A percentile compares a stretch with the other conserved stretches of the same genome.
Evolutionary conservation across 2,113 vertebrate genomes (phyloP).

Genomic region (Thamnophis sirtalis): DNA sequence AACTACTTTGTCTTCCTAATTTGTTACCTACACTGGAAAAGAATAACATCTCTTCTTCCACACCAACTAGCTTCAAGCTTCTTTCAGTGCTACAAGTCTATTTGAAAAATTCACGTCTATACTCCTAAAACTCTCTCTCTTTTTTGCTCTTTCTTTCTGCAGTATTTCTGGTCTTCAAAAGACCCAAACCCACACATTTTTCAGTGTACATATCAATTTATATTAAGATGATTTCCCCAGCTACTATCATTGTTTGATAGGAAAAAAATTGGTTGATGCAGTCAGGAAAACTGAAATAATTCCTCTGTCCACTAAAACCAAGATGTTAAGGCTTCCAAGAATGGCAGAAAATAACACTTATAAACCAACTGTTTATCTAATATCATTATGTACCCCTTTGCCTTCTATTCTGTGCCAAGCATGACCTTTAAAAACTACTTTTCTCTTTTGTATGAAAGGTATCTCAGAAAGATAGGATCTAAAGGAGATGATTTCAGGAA

Average conservation of each 20-base stretch:
- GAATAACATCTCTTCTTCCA: neutral
- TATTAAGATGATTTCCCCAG: conserved; percentile 52
- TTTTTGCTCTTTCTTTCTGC: conserved; percentile 11
- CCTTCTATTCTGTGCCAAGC: neutral
- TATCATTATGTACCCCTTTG: conserved; percentile 41
- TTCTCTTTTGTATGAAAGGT: conserved; percentile 37
- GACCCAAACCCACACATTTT: neutral
- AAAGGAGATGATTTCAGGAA: neutral
- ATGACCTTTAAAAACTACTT: conserved; percentile 40
- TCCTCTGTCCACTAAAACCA: conserved; percentile 51
- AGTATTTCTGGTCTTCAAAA: conserved; percentile 4
- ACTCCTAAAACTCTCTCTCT: conserved; percentile 8
- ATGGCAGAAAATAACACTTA: conserved; percentile 31
- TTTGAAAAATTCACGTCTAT: neutral
- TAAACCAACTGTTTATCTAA: conserved; percentile 38
- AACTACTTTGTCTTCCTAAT: neutral
- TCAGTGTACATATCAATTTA: conserved; percentile 45
- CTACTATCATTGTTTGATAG: conserved; percentile 47
- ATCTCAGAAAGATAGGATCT: neutral
- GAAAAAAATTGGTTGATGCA: conserved; percentile 42
- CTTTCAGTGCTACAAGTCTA: neutral
- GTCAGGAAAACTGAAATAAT: conserved; percentile 50
- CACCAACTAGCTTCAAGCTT: neutral
- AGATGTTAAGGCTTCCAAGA: conserved; percentile 35
- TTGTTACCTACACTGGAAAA: neutral